phyloP scores from a whole-genome alignment of 2,113 vertebrate genomes.

The Danio rerio region GRCz12tu NC_133194.1:23223001-23223500 shows the following conservation, averaged over 20 bases:
- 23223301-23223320: neutral
- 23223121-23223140: neutral
- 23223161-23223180: neutral
- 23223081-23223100: neutral
- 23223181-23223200: neutral
- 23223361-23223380: too few relatives aligned
- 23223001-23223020: neutral
- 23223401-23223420: too few relatives aligned
- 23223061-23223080: neutral
- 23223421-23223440: too few relatives aligned
- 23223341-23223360: neutral
- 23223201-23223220: neutral
- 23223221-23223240: conserved; percentile 6
- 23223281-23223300: neutral
- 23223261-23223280: neutral
- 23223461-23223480: too few relatives aligned
- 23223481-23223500: too few relatives aligned
- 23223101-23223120: neutral
- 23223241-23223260: neutral
- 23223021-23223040: neutral
- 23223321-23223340: neutral
- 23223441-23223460: too few relatives aligned
- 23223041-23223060: neutral
- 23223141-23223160: neutral
- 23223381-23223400: too few relatives aligned